Base-by-base conservation (phyloP, 2,797 vertebrate genomes). In the Ceryle rudis region DNA sequence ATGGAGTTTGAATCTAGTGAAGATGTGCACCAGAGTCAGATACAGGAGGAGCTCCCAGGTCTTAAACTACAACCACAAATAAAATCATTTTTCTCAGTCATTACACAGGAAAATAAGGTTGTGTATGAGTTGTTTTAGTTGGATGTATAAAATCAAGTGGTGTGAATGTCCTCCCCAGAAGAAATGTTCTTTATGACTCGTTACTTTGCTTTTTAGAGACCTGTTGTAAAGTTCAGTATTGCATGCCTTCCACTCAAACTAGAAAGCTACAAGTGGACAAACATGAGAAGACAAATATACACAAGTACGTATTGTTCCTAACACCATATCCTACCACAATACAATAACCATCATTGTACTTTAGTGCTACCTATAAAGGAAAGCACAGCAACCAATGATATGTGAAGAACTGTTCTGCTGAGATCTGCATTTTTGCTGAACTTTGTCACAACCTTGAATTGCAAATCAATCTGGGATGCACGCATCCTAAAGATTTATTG, bases 401-500 rank as follows among this genome's bases (percentile, higher is more conserved):
- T 13, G 6, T 41, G 67, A 88, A 93, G 60, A 84, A 65, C 41
- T 39, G 23, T 72, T 89, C 58, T 93, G 46, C 49, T 74, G 62
- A 90, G 37, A 79, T 89, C 61, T 93, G 31, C 35, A 88, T 91
- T 96, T 91, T 75, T 73, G 42, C 33, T 93, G 44, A 95, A 86
- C 77, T 96, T 96, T 82, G 39, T 66, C 89, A 71, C 65, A 64
- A 96, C 73, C 80, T 95, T 89, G 78, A 95, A 92, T 81, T 81
- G 60, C 72, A 96, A 95, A 96, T 95, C 78, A 91, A 70, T 86
- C 79, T 78, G 57, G 54, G 75, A 82, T 81, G 58, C 42, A 58
- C 55, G 61, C 19, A 65, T 67, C 65, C 25, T 39, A 58, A 85
- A 95, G 94, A 95, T 97, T 96, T 93, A 95, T 96, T 85, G 82